Conservation (phyloP, 1,140 invertebrate species). For the Chrysomallon squamiferum region DNA sequence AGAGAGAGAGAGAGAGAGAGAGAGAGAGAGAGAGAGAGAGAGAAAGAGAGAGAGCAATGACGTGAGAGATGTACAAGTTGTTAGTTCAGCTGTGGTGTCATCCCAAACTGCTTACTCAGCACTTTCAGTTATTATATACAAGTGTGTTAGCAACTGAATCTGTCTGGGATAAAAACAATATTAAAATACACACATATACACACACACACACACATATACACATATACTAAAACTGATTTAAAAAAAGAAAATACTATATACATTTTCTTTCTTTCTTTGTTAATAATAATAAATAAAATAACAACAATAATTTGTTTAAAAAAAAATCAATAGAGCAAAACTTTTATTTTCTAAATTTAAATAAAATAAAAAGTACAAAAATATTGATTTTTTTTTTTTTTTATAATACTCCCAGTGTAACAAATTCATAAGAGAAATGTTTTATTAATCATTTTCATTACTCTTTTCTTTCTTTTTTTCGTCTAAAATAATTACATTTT, state of each 20-base stretch:
- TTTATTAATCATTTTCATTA: background rate
- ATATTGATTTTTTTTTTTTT: background rate
- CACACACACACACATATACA: background rate
- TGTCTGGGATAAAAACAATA: background rate
- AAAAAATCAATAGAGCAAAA: background rate
- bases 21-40: too few species aligned
- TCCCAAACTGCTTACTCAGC: background rate
- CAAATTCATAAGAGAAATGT: background rate
- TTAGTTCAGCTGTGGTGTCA: background rate
- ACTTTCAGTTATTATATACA: background rate
- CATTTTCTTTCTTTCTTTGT: background rate
- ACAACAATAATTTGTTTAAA: background rate
- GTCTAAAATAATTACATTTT: background rate
- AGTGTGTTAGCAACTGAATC: background rate
- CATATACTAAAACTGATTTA: background rate
- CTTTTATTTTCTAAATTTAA: background rate
- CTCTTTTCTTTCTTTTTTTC: background rate
- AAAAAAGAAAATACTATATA: background rate
- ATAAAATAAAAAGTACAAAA: background rate
- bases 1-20: too few species aligned
- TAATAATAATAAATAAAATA: background rate
- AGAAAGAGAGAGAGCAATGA: too few species aligned
- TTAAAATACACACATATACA: background rate
- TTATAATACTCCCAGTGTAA: background rate
- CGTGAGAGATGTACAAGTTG: background rate